Evolutionary conservation across 2,797 vertebrate genomes (phyloP).

Genomic region (Eulemur mongoz): DNA sequence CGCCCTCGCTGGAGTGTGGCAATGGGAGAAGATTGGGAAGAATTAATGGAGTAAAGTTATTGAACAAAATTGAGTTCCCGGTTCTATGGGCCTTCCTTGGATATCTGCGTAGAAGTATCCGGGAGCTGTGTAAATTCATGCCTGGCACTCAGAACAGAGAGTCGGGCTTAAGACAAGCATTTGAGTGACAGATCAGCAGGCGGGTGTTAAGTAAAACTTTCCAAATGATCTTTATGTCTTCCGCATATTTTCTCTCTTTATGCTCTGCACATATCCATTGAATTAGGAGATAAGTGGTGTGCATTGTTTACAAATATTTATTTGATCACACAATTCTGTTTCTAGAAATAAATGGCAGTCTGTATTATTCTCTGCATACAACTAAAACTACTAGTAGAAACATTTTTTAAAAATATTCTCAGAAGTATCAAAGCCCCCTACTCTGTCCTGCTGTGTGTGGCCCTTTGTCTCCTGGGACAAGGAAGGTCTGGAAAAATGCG

Average conservation of each 20-base stretch:
- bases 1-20: accelerated
- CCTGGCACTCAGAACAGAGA: not conserved
- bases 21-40: not conserved
- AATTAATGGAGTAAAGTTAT: not conserved
- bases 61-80: not conserved
- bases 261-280: not conserved
- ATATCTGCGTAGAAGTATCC: not conserved
- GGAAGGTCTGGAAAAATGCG: not conserved
- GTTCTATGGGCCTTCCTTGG: not conserved
- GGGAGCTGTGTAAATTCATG: not conserved
- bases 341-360: not conserved
- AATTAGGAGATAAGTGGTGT: not conserved
- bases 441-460: not conserved
- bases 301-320: not conserved
- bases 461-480: not conserved
- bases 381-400: not conserved
- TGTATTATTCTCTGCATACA: not conserved
- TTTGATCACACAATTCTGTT: not conserved
- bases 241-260: not conserved
- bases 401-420: not conserved
- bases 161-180: not conserved
- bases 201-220: too few species aligned
- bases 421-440: not conserved
- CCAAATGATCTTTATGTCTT: not conserved
- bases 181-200: not conserved